A percentile compares a stretch with the other conserved stretches of the same genome.
phyloP scores from a whole-genome alignment of 2,113 vertebrate species.

The Orthochromis indermauri region DNA sequence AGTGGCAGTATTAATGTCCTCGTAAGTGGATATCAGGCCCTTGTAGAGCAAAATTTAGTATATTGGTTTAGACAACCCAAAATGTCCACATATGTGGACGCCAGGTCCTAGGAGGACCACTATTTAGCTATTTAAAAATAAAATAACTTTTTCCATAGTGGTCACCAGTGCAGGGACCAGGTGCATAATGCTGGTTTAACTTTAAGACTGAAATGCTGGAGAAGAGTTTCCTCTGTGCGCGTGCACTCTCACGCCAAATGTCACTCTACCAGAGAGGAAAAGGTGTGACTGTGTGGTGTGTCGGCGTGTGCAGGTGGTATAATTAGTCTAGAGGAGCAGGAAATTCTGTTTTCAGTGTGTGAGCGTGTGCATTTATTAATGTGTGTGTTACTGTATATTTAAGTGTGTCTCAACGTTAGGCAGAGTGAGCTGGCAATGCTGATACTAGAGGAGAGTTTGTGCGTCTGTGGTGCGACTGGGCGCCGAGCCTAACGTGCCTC shows the following conservation, averaged over 20 bases:
- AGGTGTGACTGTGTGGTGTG: neutral
- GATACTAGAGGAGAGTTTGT: neutral
- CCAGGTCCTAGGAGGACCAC: neutral
- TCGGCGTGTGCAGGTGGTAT: neutral
- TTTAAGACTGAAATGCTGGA: neutral
- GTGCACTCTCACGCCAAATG: neutral
- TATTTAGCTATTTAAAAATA: neutral
- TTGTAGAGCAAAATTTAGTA: neutral
- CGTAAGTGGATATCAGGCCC: neutral
- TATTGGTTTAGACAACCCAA: neutral
- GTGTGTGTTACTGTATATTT: neutral
- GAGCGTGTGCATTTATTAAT: neutral
- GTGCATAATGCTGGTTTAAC: neutral
- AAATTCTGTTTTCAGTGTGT: neutral
- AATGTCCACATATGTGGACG: neutral
- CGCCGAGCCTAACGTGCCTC: neutral
- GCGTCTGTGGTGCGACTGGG: neutral
- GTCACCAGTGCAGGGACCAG: neutral
- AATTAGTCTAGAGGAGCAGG: constrained; percentile 1
- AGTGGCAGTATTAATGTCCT: neutral
- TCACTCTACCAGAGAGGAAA: neutral
- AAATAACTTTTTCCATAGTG: neutral
- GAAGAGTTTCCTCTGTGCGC: neutral
- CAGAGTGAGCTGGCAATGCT: neutral
- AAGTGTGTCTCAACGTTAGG: neutral